A percentile compares a stretch with the other conserved stretches of the same genome.
Conservation (phyloP, 2,888 invertebrate genomes). For the Endomychus coccineus region DNA sequence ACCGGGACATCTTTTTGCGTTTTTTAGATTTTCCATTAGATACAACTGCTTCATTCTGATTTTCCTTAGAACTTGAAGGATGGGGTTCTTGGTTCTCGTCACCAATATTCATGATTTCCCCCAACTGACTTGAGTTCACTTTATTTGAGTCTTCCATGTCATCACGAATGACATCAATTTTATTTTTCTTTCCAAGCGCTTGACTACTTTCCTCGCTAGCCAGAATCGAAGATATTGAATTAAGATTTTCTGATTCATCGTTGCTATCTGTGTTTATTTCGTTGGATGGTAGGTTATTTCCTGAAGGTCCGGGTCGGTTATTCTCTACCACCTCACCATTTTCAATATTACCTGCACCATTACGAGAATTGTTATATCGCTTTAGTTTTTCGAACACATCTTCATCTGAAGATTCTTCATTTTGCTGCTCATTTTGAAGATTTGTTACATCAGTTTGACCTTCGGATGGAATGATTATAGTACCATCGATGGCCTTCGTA, state of each 20-base stretch:
- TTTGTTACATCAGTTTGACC: background rate
- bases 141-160: background rate
- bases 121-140: background rate
- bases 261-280: slow-evolving; percentile 1
- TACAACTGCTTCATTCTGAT: too few relatives aligned
- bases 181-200: background rate
- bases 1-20: slow-evolving; percentile 32
- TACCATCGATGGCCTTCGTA: slow-evolving; percentile 50
- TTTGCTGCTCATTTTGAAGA: background rate
- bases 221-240: background rate
- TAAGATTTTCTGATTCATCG: background rate
- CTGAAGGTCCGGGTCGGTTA: too few relatives aligned
- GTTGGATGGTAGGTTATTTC: background rate
- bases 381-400: slow-evolving; percentile 39
- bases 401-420: slow-evolving; percentile 33
- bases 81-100: background rate
- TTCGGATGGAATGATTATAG: slow-evolving; percentile 34
- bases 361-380: slow-evolving; percentile 3
- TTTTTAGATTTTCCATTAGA: slow-evolving; percentile 11
- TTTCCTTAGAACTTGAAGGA: slow-evolving; percentile 6
- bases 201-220: background rate
- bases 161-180: background rate
- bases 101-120: background rate
- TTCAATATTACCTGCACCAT: slow-evolving; percentile 11
- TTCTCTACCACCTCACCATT: slow-evolving; percentile 5